Evolutionary conservation across 2,113 vertebrate species (phyloP).

Genomic region (Microtus ochrogaster): DNA sequence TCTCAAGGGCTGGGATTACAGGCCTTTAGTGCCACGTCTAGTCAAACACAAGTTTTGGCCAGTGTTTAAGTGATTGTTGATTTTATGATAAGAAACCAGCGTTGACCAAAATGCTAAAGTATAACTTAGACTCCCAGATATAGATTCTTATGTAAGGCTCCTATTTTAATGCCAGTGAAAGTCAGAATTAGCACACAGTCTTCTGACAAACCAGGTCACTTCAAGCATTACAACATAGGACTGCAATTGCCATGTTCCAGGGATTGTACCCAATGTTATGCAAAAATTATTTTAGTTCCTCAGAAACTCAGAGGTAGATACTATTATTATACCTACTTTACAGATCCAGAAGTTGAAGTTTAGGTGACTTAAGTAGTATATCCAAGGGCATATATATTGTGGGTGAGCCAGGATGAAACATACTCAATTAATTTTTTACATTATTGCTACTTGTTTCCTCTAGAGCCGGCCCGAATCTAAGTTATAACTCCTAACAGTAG

Average conservation of each 20-base stretch:
- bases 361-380: neutral
- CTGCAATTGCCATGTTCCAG: neutral
- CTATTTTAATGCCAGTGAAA: neutral
- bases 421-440: neutral
- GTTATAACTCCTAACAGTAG: neutral
- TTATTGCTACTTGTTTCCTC: neutral
- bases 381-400: neutral
- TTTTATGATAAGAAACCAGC: constrained; percentile 2
- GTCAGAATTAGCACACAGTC: neutral
- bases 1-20: neutral
- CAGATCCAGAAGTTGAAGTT: neutral
- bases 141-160: neutral
- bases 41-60: neutral
- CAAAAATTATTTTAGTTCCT: neutral
- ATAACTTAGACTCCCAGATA: constrained; percentile 12
- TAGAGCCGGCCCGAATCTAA: neutral
- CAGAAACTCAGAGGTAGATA: neutral
- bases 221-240: constrained; percentile 1
- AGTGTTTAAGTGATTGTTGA: neutral
- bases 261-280: neutral
- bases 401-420: constrained; percentile 1
- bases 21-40: neutral
- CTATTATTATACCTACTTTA: neutral
- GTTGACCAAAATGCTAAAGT: neutral
- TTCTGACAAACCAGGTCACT: neutral